Evolutionary conservation across 1,140 invertebrate species (phyloP).

Genomic region (Chlorops oryzae): DNA sequence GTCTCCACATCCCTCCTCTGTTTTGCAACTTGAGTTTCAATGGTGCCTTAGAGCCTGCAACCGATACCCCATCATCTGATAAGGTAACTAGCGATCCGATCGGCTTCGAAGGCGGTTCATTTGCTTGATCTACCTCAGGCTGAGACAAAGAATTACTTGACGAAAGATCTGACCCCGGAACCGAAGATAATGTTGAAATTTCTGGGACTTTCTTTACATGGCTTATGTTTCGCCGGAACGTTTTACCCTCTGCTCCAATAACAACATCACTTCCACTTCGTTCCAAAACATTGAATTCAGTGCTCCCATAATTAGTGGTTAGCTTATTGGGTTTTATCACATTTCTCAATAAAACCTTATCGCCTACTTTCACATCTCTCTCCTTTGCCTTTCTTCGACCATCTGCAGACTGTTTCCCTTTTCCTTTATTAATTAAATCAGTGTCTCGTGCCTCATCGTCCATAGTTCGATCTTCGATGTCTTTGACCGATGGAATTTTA

Average conservation of each 20-base stretch:
- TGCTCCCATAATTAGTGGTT: not conserved
- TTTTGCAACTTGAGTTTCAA: too few relatives aligned
- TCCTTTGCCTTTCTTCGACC: slow-evolving; percentile 1
- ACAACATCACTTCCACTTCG: slow-evolving; percentile 7
- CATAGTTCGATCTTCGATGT: slow-evolving; percentile 6
- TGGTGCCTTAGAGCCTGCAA: too few relatives aligned
- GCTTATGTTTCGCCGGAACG: slow-evolving; percentile 1
- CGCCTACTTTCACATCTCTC: not conserved
- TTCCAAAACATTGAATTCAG: slow-evolving; percentile 2
- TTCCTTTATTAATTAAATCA: not conserved
- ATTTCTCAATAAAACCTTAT: slow-evolving; percentile 3
- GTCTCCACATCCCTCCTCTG: too few relatives aligned
- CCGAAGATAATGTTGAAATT: too few relatives aligned
- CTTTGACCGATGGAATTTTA: slow-evolving; percentile 14
- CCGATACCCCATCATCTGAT: too few relatives aligned
- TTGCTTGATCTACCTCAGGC: too few relatives aligned
- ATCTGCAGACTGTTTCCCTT: too few relatives aligned
- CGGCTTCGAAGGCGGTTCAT: too few relatives aligned
- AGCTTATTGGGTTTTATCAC: slow-evolving; percentile 2
- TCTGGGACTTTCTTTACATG: too few relatives aligned
- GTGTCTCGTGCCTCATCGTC: slow-evolving; percentile 15
- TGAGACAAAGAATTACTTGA: too few relatives aligned
- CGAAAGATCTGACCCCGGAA: too few relatives aligned
- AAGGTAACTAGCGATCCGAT: too few relatives aligned
- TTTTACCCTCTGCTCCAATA: not conserved